Conservation (phyloP, 2,113 vertebrate genomes). For the Turnix velox region DNA sequence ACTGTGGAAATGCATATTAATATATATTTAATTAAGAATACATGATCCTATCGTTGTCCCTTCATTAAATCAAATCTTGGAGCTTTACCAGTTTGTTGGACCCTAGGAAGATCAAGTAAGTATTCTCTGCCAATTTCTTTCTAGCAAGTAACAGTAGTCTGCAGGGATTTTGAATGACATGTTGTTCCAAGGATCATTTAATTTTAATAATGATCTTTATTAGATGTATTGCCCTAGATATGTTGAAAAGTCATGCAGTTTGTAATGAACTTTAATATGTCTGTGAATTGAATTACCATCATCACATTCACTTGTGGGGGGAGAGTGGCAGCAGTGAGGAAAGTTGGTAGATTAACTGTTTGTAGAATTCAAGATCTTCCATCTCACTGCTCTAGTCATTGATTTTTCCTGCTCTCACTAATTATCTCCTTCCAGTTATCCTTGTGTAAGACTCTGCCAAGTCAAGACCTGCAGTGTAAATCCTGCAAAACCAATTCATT, state of each 20-base stretch:
- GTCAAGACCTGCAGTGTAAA: not conserved
- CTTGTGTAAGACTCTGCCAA: not conserved
- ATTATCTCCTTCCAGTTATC: not conserved
- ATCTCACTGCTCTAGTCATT: not conserved
- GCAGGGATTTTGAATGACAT: not conserved
- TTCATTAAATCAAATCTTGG: not conserved
- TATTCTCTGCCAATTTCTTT: not conserved
- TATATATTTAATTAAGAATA: slow-evolving; percentile 11
- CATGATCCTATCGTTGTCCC: not conserved
- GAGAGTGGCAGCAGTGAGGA: not conserved
- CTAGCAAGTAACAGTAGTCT: not conserved
- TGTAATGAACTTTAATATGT: not conserved
- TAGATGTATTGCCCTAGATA: not conserved
- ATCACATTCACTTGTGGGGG: not conserved
- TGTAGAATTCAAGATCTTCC: not conserved
- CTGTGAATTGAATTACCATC: not conserved
- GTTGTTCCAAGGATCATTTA: not conserved
- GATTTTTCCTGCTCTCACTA: not conserved
- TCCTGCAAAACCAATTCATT: not conserved
- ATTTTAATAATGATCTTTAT: slow-evolving; percentile 15
- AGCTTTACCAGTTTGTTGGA: not conserved
- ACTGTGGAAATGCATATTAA: not conserved
- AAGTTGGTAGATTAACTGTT: not conserved
- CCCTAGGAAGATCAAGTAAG: not conserved
- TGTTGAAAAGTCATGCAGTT: not conserved